These are phyloP conservation scores for Callochromis pleurospilus DNA, from an alignment of 2,113 vertebrate genomes.

Conservation along the genomic window DNA sequence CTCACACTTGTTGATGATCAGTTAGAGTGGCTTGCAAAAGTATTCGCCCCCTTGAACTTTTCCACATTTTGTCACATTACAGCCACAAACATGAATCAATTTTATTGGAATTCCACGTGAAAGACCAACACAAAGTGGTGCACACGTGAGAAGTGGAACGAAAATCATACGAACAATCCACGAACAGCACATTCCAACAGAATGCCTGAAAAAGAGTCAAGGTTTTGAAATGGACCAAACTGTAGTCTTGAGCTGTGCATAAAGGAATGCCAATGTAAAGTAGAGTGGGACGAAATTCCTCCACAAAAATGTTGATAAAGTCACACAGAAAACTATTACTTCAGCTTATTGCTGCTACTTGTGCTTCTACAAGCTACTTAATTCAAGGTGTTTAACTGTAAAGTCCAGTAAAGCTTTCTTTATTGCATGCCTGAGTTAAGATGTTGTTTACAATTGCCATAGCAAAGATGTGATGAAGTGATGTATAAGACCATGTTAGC, in stretches of 20 bases:
- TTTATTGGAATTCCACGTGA: no score
- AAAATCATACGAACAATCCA: background rate
- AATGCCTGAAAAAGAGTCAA: background rate
- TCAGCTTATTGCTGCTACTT: background rate
- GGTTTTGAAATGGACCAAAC: background rate
- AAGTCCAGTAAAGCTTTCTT: background rate
- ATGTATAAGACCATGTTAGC: background rate
- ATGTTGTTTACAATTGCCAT: background rate
- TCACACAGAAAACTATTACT: background rate
- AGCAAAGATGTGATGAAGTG: background rate
- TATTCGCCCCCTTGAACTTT: no score
- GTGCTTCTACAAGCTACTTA: background rate
- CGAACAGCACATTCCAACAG: background rate
- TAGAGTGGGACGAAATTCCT: background rate
- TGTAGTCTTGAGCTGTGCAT: background rate
- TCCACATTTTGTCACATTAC: no score
- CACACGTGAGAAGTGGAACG: rapidly evolving
- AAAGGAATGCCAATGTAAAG: background rate
- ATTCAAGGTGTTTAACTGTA: background rate
- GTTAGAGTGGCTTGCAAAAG: background rate
- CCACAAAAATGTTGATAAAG: background rate
- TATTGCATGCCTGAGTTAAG: background rate
- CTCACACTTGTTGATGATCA: background rate
- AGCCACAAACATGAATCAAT: no score
- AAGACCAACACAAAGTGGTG: no score